Percentiles rank a stretch among this genome's conserved stretches.
Evolutionary conservation across 2,113 vertebrate species (phyloP).

Genomic region (Mormyrus iriodes): DNA sequence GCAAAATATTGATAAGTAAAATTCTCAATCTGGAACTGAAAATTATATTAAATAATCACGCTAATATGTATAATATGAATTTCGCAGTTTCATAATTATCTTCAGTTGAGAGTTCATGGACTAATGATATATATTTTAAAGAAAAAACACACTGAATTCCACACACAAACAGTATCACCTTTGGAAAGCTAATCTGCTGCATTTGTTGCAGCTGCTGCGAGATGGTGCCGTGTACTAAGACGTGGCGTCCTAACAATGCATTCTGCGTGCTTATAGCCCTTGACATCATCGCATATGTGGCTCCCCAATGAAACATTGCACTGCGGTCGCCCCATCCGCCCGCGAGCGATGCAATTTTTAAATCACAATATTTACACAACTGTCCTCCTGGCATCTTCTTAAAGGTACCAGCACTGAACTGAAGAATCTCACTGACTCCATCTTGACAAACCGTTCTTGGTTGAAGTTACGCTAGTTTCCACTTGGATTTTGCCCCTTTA

Average conservation of each 20-base stretch:
- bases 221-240: background rate
- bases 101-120: background rate
- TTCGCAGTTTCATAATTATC: background rate
- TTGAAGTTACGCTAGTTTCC: background rate
- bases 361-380: background rate
- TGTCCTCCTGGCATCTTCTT: background rate
- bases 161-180: background rate
- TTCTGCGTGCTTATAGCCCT: slow-evolving; percentile 14
- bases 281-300: background rate
- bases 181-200: background rate
- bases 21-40: background rate
- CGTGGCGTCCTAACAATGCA: background rate
- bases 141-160: background rate
- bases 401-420: too few relatives aligned
- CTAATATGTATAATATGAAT: background rate
- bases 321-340: background rate
- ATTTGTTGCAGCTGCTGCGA: background rate
- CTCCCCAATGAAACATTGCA: background rate
- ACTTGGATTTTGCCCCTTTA: background rate
- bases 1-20: background rate
- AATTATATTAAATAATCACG: background rate
- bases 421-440: background rate
- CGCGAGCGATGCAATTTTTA: background rate
- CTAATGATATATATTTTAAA: background rate
- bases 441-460: background rate